These are phyloP conservation scores for Helicoverpa armigera DNA, from an alignment of 1,140 invertebrate species.

Conservation along the genomic window DNA sequence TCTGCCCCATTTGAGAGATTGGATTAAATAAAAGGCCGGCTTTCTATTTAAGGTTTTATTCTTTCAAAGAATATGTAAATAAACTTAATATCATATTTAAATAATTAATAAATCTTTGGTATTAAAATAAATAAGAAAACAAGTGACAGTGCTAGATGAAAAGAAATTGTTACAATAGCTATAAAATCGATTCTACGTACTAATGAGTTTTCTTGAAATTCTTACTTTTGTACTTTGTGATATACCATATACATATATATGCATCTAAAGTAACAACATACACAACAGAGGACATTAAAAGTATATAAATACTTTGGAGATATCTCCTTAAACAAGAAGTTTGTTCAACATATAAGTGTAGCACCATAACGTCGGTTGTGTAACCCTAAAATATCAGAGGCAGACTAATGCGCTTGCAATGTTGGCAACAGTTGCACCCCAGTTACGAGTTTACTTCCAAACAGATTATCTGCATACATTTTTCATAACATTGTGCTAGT, in stretches of 20 bases:
- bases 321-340: not conserved
- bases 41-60: slow-evolving; percentile 26
- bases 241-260: not conserved
- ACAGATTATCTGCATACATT: slow-evolving; percentile 34
- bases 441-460: slow-evolving; percentile 24
- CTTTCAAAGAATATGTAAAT: slow-evolving; percentile 14
- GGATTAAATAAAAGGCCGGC: not conserved
- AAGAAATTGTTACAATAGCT: slow-evolving; percentile 4
- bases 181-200: not conserved
- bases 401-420: slow-evolving; percentile 28
- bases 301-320: not conserved
- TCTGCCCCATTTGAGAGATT: not conserved
- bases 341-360: slow-evolving; percentile 6
- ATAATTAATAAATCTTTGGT: slow-evolving; percentile 45
- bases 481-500: slow-evolving; percentile 35
- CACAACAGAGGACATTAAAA: not conserved
- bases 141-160: not conserved
- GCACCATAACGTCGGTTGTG: slow-evolving; percentile 17
- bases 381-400: slow-evolving; percentile 26
- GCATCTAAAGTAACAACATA: not conserved
- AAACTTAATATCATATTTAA: slow-evolving; percentile 13
- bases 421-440: slow-evolving; percentile 33
- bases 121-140: slow-evolving; percentile 34
- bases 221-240: not conserved
- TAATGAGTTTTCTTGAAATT: not conserved